Conservation (phyloP, 1,140 invertebrate genomes). For the Drosophila parvula region DNA sequence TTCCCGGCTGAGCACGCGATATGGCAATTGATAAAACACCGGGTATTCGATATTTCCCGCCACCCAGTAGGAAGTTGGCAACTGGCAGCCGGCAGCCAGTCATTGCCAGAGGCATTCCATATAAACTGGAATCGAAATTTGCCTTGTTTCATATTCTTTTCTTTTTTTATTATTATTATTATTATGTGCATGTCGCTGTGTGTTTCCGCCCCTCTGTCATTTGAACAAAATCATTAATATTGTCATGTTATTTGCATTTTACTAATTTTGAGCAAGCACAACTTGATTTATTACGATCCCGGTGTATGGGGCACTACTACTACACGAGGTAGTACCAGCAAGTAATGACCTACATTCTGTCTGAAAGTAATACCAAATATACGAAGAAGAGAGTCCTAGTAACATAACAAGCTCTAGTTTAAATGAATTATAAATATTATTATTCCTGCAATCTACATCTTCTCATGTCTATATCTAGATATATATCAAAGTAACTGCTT, state of each 20-base stretch:
- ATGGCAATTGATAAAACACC: constrained; percentile 80
- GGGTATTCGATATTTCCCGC: constrained; percentile 80
- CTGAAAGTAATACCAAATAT: background rate
- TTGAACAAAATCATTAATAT: constrained; percentile 70
- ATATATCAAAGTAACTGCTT: no score
- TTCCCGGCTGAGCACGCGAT: constrained; percentile 67
- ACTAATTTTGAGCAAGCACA: constrained; percentile 68
- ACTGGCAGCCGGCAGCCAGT: constrained; percentile 21
- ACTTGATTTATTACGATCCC: constrained; percentile 67
- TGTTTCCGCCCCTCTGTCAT: background rate
- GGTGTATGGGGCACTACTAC: background rate
- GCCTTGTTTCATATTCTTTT: constrained; percentile 48
- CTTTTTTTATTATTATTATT: constrained; percentile 44
- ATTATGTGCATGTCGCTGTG: constrained; percentile 35
- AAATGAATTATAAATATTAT: background rate
- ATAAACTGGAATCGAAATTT: constrained; percentile 41
- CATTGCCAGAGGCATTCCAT: constrained; percentile 46
- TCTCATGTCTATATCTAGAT: background rate
- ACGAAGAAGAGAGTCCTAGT: background rate
- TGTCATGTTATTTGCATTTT: constrained; percentile 78
- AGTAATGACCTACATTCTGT: constrained; percentile 39
- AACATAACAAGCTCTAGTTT: no score
- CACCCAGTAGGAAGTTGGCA: background rate
- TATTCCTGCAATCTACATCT: background rate
- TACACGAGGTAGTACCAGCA: constrained; percentile 16